Base-by-base conservation (phyloP, 2,113 vertebrate species). In the Raja brachyura region DNA sequence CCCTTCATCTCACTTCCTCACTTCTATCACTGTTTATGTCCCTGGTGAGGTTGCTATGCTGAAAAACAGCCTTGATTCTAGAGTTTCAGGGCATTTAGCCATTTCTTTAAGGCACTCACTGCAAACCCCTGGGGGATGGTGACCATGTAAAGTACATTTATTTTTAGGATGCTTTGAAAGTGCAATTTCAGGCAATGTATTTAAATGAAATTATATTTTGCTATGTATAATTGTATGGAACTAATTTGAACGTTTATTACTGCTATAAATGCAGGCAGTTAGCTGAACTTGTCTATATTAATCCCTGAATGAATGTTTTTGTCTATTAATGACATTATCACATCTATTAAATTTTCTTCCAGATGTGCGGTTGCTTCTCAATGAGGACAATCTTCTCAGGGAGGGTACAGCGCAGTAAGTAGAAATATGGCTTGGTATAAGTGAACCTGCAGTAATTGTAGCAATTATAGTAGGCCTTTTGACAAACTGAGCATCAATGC, bases 301-400 rank as follows among this genome's bases (percentile, higher is more conserved):
- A 92, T 73, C 25, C 31, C 3, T 73, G 59, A 92, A 39, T n/a
- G 63, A 7, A 20, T 39, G 3, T 54, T 73, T 28, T 70, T 48
- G 39, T 5, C 39, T 39, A 92, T 22, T 73, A 25, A 73, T 48
- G 59, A 59, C 61, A 11, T 48, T 68, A 28, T 59, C 31, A 73
- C 66, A 22, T 79, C 48, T 76, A 22, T 93, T 22, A 77, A 94
- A 94, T 94, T 93, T 95, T 94, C 95, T 96, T 96, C 93, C 96
- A 99, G 98, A 99, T 97, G 98, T 99, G 95, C 98, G 98, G 94
- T 97, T 99, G 96, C 97, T 99, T 95, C 97, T 99, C 95, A 98
- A 98, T 96, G 97, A 98, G 94, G 98, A 99, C 96, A 98, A 98
- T 97, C 98, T 99, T 96, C 98, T 99, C 97, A 98, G 98, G 97